Evolutionary conservation across 1,140 invertebrate species (phyloP).

Genomic region (Leptopilina boulardi): DNA sequence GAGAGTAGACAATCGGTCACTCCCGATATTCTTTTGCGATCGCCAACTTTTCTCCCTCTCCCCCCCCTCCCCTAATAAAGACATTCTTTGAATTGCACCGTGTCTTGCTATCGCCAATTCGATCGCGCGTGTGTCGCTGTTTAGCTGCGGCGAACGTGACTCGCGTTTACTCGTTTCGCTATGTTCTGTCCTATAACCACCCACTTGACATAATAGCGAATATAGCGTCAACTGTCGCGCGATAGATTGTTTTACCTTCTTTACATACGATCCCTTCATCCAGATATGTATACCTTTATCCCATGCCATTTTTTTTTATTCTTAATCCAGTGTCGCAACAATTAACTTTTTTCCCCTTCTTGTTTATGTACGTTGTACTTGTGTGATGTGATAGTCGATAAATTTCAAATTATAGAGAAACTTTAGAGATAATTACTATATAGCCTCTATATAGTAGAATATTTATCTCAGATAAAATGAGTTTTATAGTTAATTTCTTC

Average conservation of each 20-base stretch:
- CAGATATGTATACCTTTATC: background rate
- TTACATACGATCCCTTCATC: constrained; percentile 44
- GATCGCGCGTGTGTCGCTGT: constrained; percentile 48
- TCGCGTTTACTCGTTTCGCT: constrained; percentile 43
- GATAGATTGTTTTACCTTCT: constrained; percentile 45
- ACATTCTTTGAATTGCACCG: constrained; percentile 47
- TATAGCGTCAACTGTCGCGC: constrained; percentile 29
- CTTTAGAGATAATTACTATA: background rate
- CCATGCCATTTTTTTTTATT: constrained; percentile 40
- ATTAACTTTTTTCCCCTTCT: constrained; percentile 4
- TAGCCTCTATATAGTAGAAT: too few species aligned
- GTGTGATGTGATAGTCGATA: background rate
- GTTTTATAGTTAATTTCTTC: too few species aligned
- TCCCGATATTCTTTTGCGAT: constrained; percentile 9
- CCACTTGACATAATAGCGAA: constrained; percentile 36
- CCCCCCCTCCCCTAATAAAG: constrained; percentile 64
- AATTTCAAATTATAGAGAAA: constrained; percentile 18
- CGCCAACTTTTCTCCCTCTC: constrained; percentile 39
- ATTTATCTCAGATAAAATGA: too few species aligned
- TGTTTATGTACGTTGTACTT: background rate
- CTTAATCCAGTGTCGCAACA: constrained; percentile 35
- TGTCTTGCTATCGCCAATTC: constrained; percentile 32
- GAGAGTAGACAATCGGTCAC: constrained; percentile 39
- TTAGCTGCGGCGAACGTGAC: constrained; percentile 46
- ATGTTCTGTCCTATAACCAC: constrained; percentile 29